These are phyloP conservation scores for Temnothorax unifasciatus DNA, from an alignment of 2,888 invertebrate species.

Conservation along the genomic window DNA sequence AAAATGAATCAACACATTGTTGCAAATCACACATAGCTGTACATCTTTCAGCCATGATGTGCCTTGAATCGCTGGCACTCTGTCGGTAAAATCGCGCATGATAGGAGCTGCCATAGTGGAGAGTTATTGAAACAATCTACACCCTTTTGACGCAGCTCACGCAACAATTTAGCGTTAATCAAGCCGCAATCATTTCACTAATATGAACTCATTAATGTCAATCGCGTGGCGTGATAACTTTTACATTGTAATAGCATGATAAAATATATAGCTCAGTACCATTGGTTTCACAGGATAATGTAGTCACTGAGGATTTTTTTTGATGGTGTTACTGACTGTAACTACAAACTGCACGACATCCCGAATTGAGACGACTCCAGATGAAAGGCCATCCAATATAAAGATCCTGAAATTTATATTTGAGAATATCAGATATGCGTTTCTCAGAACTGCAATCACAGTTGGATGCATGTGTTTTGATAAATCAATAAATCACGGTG, in stretches of 20 bases:
- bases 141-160: too few relatives aligned
- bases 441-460: not conserved
- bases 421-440: not conserved
- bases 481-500: slow-evolving; percentile 7
- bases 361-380: not conserved
- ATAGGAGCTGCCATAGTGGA: slow-evolving; percentile 69
- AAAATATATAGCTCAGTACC: not conserved
- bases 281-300: slow-evolving; percentile 11
- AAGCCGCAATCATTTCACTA: not conserved
- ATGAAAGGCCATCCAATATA: not conserved
- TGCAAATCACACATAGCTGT: slow-evolving; percentile 65
- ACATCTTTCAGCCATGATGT: slow-evolving; percentile 79
- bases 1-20: slow-evolving; percentile 63
- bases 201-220: not conserved
- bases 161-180: not conserved
- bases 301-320: not conserved
- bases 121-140: slow-evolving; percentile 46
- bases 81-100: slow-evolving; percentile 75
- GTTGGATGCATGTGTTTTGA: not conserved
- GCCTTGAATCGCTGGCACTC: slow-evolving; percentile 68
- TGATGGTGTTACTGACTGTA: not conserved
- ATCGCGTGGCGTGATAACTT: not conserved
- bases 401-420: slow-evolving; percentile 12
- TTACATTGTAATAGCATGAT: slow-evolving; percentile 1
- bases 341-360: not conserved